phyloP scores from a whole-genome alignment of 2,888 invertebrate species.

The Schizotus pectinicornis region DNA sequence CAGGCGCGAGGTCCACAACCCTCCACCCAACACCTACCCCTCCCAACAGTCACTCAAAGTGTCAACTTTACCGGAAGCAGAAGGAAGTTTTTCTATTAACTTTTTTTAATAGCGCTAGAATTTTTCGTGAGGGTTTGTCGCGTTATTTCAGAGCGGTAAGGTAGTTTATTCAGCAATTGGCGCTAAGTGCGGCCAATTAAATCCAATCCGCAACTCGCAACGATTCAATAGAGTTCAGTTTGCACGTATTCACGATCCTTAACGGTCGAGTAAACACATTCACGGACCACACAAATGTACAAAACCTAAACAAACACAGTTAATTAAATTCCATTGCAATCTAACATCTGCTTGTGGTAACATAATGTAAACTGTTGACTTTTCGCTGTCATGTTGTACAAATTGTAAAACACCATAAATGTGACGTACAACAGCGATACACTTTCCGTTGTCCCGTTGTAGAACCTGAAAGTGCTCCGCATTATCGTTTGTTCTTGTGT shows the following conservation, averaged over 20 bases:
- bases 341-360: constrained; percentile 38
- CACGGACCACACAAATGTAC: constrained; percentile 43
- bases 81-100: too few species aligned
- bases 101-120: too few species aligned
- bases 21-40: not conserved
- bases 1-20: too few species aligned
- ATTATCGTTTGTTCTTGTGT: too few species aligned
- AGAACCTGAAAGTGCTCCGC: too few species aligned
- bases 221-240: constrained; percentile 40
- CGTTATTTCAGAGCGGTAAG: too few species aligned
- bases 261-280: constrained; percentile 45
- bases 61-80: too few species aligned
- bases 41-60: too few species aligned
- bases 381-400: constrained; percentile 21
- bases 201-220: constrained; percentile 29
- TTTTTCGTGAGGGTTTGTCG: too few species aligned
- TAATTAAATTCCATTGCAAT: constrained; percentile 46
- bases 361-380: constrained; percentile 29
- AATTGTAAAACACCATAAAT: constrained; percentile 34
- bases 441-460: not conserved
- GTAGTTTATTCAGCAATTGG: too few species aligned
- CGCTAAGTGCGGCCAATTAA: constrained; percentile 35
- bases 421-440: constrained; percentile 20
- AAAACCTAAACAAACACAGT: constrained; percentile 45
- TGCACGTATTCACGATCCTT: constrained; percentile 44